Conservation (phyloP, 2,888 invertebrate species). For the Malachius bipustulatus region DNA sequence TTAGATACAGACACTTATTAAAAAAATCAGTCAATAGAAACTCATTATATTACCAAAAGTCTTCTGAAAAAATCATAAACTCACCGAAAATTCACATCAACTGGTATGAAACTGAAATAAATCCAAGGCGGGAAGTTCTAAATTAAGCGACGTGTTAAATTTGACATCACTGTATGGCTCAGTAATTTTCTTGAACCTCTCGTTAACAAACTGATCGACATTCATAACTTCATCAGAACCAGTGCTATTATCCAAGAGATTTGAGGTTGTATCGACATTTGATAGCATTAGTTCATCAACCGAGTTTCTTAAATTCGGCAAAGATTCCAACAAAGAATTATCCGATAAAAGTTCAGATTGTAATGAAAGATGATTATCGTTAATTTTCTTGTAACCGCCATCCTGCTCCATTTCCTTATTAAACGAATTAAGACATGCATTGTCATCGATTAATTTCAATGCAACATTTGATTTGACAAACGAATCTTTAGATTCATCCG, state of each 20-base stretch:
- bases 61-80: background rate
- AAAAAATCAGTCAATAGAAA: background rate
- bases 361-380: slow-evolving; percentile 16
- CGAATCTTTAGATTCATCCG: background rate
- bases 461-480: background rate
- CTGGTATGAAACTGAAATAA: slow-evolving; percentile 32
- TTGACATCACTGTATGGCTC: slow-evolving; percentile 16
- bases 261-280: slow-evolving; percentile 26
- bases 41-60: too few species aligned
- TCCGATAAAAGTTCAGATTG: slow-evolving; percentile 25
- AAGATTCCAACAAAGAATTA: slow-evolving; percentile 23
- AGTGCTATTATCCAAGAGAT: slow-evolving; percentile 31
- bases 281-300: slow-evolving; percentile 32
- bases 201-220: slow-evolving; percentile 37
- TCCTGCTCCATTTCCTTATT: slow-evolving; percentile 1
- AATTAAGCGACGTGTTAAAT: slow-evolving; percentile 23
- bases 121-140: slow-evolving; percentile 32
- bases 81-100: slow-evolving; percentile 18
- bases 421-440: background rate
- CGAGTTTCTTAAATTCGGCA: slow-evolving; percentile 23
- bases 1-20: too few species aligned
- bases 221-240: slow-evolving; percentile 36
- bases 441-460: background rate
- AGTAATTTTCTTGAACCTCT: slow-evolving; percentile 34
- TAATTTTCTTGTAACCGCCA: slow-evolving; percentile 8